Conservation (phyloP, 1,140 invertebrate genomes). For the Saxidomus purpurata region DNA sequence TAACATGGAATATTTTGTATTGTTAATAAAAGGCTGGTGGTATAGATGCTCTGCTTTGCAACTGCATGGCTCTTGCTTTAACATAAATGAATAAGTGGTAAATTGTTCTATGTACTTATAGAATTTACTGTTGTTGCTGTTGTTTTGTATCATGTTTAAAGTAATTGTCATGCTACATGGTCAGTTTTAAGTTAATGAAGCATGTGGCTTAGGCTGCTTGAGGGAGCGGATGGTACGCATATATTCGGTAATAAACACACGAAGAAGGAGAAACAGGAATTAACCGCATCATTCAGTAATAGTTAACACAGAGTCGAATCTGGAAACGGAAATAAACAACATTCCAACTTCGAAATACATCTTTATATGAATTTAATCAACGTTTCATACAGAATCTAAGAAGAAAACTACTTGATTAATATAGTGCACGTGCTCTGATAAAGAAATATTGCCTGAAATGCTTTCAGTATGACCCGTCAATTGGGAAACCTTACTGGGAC, state of each 20-base stretch:
- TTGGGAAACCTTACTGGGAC: conserved; percentile 35
- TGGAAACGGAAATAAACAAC: too few relatives aligned
- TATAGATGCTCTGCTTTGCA: conserved; percentile 44
- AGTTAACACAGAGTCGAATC: neutral
- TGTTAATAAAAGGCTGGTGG: conserved; percentile 62
- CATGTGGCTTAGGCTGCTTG: conserved; percentile 6
- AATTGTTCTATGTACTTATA: neutral
- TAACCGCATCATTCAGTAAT: neutral
- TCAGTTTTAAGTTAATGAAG: neutral
- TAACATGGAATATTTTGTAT: conserved; percentile 14
- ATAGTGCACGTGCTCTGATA: neutral
- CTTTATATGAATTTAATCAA: too few relatives aligned
- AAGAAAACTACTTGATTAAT: too few relatives aligned
- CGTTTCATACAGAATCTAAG: too few relatives aligned
- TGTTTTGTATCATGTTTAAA: neutral
- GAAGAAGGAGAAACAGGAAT: neutral
- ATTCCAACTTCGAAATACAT: too few relatives aligned
- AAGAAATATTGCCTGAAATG: conserved; percentile 12
- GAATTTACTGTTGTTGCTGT: neutral
- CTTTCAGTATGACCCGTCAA: conserved; percentile 36
- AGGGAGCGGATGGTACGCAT: conserved; percentile 43
- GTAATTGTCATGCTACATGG: neutral
- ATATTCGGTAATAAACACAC: neutral
- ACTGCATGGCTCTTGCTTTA: conserved; percentile 28
- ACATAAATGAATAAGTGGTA: neutral